Evolutionary conservation across 2,888 invertebrate genomes (phyloP).

Genomic region (Rotaria socialis): DNA sequence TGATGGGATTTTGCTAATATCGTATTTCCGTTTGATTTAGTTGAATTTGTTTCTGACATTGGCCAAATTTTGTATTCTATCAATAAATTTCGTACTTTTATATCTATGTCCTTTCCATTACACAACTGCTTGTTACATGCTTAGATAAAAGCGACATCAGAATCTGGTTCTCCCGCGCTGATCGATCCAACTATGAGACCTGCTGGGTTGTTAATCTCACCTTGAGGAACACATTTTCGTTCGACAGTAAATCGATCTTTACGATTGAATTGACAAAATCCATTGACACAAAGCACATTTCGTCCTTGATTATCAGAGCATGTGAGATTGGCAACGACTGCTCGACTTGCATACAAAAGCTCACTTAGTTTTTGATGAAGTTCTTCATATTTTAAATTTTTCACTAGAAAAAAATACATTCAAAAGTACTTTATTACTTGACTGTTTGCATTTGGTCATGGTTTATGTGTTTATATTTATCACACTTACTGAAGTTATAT

Average conservation of each 20-base stretch:
- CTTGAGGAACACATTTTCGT: background rate
- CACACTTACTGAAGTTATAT: background rate
- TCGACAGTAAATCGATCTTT: background rate
- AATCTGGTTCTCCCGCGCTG: background rate
- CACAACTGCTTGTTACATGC: background rate
- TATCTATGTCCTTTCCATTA: background rate
- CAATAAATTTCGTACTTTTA: background rate
- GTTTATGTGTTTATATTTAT: background rate
- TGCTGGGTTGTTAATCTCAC: background rate
- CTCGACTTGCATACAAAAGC: background rate
- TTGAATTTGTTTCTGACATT: background rate
- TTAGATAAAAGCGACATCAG: background rate
- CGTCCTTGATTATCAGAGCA: background rate
- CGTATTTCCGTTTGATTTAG: background rate
- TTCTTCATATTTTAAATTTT: background rate
- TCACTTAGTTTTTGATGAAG: background rate
- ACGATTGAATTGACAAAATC: background rate
- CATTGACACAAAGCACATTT: background rate
- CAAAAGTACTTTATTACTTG: background rate
- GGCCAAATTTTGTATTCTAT: background rate
- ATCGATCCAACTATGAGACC: background rate
- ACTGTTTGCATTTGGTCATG: background rate
- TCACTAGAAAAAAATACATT: background rate
- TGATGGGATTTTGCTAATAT: background rate
- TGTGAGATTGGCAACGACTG: background rate